Evolutionary conservation across 1,140 invertebrate genomes (phyloP).

Genomic region (Wiebesia pumilae): DNA sequence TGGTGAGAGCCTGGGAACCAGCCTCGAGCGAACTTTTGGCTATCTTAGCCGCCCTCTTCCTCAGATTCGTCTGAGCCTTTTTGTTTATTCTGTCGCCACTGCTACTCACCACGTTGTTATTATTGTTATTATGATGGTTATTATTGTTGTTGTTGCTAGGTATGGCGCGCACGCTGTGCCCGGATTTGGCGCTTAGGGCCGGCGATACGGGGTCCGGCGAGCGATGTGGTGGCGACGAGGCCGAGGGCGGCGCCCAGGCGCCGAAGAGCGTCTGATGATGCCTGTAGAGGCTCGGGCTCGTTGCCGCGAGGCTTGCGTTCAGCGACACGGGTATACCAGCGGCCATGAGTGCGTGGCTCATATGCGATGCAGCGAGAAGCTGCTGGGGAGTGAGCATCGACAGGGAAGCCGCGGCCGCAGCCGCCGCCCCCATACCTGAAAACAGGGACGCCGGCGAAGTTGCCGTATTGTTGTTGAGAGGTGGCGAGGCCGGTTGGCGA

Average conservation of each 20-base stretch:
- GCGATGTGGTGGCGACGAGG: constrained; percentile 68
- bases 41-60: constrained; percentile 57
- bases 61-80: constrained; percentile 62
- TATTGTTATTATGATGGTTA: constrained; percentile 71
- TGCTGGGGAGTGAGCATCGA: constrained; percentile 72
- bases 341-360: constrained; percentile 71
- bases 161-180: constrained; percentile 59
- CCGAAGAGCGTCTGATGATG: constrained; percentile 76
- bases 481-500: constrained; percentile 65
- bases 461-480: constrained; percentile 64
- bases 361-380: constrained; percentile 49
- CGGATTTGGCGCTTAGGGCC: constrained; percentile 62
- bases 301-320: neutral
- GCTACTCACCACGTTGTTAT: constrained; percentile 73
- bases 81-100: constrained; percentile 64
- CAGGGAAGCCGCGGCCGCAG: constrained; percentile 67
- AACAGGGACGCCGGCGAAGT: neutral
- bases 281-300: constrained; percentile 64
- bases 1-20: neutral
- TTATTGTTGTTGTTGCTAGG: constrained; percentile 62
- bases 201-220: constrained; percentile 65
- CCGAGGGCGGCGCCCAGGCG: constrained; percentile 68
- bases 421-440: constrained; percentile 55
- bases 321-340: constrained; percentile 70
- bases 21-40: constrained; percentile 45